Evolutionary conservation across 2,797 vertebrate species (phyloP), one percentile per base, ranked within the genome.

Genomic region (Cuculus canorus): DNA sequence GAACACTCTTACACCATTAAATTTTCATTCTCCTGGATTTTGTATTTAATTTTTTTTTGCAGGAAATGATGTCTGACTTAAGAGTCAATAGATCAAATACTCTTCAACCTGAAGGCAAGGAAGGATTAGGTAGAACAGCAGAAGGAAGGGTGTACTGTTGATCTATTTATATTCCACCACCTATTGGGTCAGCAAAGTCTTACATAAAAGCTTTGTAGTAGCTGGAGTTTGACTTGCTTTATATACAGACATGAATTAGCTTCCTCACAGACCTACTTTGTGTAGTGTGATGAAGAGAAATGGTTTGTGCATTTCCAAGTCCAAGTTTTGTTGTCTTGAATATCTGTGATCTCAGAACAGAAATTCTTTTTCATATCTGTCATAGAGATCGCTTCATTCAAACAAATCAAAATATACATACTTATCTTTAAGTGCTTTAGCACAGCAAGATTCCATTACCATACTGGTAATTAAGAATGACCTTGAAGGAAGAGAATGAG

Each of bases 81-180:
- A 96, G 95, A 92, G 73, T 90, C 95, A 86, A 95, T 91, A 98
- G 88, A 97, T 96, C 96, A 97, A 94, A 88, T 88, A 76, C 92
- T 82, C 92, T 94, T 90, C 94, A 97, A 48, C 88, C 90, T 66
- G 89, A 95, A 96, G 91, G 57, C 89, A 88, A 95, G 94, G 96
- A 91, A 96, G 93, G 97, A 97, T 97, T 97, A 97, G 92, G 92
- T 25, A 76, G 91, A 96, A 91, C 27, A 90, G 95, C 80, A 82
- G 86, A 95, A 92, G 71, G 96, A 97, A 92, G 78, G 66, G 76
- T 91, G 91, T 56, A 78, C 73, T 72, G 70, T 88, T 90, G 80
- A 86, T 96, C 97, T 97, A 97, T 97, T 97, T 97, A 97, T 97
- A 97, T 90, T 84, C 91, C 54, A 85, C 81, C 66, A 92, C 87